Conservation (phyloP, 2,888 invertebrate species). For the Oasisia sp. region DNA sequence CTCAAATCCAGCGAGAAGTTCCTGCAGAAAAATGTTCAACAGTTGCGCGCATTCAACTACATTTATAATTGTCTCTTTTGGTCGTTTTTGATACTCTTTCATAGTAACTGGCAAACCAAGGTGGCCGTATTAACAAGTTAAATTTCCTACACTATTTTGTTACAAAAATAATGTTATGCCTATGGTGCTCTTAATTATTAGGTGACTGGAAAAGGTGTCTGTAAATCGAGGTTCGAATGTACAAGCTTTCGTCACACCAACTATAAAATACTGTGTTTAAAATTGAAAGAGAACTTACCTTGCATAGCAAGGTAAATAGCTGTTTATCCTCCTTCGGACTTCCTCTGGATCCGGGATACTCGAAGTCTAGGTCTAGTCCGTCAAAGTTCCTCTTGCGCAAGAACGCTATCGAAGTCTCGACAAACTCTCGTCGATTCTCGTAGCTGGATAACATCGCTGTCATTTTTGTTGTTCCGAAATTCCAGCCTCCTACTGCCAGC, state of each 20-base stretch:
- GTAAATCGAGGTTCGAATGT: background rate
- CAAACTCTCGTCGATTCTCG: constrained; percentile 42
- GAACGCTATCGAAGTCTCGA: constrained; percentile 44
- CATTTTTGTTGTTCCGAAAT: constrained; percentile 49
- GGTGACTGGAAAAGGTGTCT: no score
- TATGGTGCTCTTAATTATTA: no score
- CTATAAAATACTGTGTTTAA: background rate
- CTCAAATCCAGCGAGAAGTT: constrained; percentile 46
- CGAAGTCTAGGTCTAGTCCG: constrained; percentile 53
- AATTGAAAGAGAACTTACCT: constrained; percentile 46
- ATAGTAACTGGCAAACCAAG: no score
- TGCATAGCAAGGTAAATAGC: constrained; percentile 45
- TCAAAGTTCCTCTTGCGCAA: constrained; percentile 47
- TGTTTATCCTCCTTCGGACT: constrained; percentile 51
- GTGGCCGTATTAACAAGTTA: no score
- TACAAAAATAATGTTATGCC: no score
- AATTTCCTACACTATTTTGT: no score
- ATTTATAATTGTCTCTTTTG: no score
- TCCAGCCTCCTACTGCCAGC: constrained; percentile 57
- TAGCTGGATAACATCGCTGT: constrained; percentile 42
- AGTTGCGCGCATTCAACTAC: background rate
- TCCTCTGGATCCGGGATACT: constrained; percentile 51
- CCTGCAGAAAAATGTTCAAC: constrained; percentile 36
- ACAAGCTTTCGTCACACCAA: background rate
- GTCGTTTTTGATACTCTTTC: no score